Conservation (phyloP, 2,888 invertebrate species). For the Lumbricus terrestris region DNA sequence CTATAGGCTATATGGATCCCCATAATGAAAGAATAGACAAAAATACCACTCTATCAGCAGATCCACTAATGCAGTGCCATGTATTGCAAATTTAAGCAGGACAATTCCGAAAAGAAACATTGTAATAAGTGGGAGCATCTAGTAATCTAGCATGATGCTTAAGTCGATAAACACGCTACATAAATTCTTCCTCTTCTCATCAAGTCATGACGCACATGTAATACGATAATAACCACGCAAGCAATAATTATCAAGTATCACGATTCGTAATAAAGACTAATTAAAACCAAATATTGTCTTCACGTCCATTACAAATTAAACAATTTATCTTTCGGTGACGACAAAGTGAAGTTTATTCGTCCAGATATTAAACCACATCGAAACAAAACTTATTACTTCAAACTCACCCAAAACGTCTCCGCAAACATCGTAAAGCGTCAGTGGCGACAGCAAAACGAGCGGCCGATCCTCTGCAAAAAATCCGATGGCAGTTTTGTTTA, state of each 20-base stretch:
- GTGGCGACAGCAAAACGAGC: neutral
- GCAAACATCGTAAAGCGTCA: neutral
- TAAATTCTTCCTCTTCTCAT: neutral
- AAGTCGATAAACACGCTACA: neutral
- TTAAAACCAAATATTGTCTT: neutral
- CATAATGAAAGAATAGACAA: no score
- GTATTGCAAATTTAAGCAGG: neutral
- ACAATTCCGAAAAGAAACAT: neutral
- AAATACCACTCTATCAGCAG: neutral
- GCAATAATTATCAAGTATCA: neutral
- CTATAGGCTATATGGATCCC: no score
- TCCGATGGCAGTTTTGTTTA: neutral
- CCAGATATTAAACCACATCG: neutral
- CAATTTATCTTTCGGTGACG: neutral
- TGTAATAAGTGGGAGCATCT: neutral
- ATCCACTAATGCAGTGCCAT: neutral
- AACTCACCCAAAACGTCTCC: slow-evolving; percentile 14
- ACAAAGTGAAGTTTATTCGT: neutral
- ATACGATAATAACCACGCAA: neutral
- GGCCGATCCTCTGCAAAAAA: neutral
- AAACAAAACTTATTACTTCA: neutral
- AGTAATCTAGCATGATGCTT: no score
- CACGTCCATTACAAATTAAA: neutral
- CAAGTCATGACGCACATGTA: neutral
- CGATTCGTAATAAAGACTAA: neutral